Evolutionary conservation across 2,797 vertebrate genomes (phyloP), one percentile per base, ranked within the genome.

Genomic region (Danio jaintianensis): DNA sequence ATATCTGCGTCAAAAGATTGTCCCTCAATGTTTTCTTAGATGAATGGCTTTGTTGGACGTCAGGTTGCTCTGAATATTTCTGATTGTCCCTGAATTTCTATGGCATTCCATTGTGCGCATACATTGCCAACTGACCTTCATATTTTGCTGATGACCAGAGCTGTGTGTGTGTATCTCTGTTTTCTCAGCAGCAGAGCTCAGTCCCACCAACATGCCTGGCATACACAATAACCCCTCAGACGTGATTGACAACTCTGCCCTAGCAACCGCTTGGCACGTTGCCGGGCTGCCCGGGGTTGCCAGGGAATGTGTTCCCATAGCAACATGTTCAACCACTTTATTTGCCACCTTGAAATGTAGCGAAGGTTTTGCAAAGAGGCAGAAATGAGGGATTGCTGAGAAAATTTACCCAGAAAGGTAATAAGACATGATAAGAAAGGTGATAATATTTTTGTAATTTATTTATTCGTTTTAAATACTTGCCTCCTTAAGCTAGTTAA

Each of bases 251-350:
- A 92, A 81, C 85, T 92, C 92, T 94, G 92, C 92, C 91, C 89
- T 94, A 89, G 93, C 91, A 94, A 94, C 93, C 89, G 87, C 90
- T 92, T 94, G 93, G 94, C 93, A 90, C 88, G 82, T 89, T 93
- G 92, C 93, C 93, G 93, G 89, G 91, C 86, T 76, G 90, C 89
- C 92, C 91, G 81, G 90, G 85, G 93, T 94, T 95, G 91, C 93
- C 92, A 93, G 87, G 92, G 91, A 93, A 90, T 86, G 22, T 87
- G 93, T 94, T 94, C 84, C 93, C 92, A 94, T 94, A 88, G 92
- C 90, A 94, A 94, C 94, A 82, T 55, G 48, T 64, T 82, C 78
- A 82, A 78, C 73, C 82, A 68, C 67, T 78, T 82, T 62, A 63
- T 68, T 91, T 91, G 90, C 91, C 89, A 92, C 89, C 87, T 88